Evolutionary conservation across 2,888 invertebrate species (phyloP), one percentile per base, ranked within the genome.

Genomic region (Ephialtes manifestator): DNA sequence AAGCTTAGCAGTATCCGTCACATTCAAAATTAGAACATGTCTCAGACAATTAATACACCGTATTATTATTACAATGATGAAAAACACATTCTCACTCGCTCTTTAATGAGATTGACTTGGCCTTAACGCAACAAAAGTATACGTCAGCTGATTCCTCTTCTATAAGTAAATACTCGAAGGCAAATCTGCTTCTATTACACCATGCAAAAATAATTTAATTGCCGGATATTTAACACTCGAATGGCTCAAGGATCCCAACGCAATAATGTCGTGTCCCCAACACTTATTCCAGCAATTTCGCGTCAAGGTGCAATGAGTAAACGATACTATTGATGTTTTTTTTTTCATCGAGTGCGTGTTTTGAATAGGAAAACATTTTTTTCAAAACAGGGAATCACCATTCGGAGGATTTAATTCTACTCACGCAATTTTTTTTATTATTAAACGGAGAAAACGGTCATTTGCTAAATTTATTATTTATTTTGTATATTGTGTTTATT

Each of bases 211-310:
- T 28, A 39, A 63, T 63, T 15, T 39, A 63, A 39, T 63, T 31
- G n/a, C 35, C 63, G 63, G 39, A 39, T n/a, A 63, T 35, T 63
- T 39, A 39, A 39, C 18, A 31, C 18, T 63, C 39, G 18, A 35
- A 39, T 39, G 63, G n/a, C 39, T 39, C 63, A 63, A 39, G 63
- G 35, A 63, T 18, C 31, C 39, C 8, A 18, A 18, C 7, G 63
- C 39, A 35, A 63, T 35, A 10, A 63, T 39, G 39, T 18, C 63
- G 39, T 63, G 63, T 63, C n/a, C 63, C 63, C 18, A 31, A 35
- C 63, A 63, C 11, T 39, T 39, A 35, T 63, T 31, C 35, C 63
- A 31, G 7, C 39, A 18, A 63, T 39, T 63, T 63, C 13, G n/a
- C 63, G 18, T 39, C 63, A 63, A 63, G 63, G 63, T 39, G 35